These are phyloP conservation scores for Notolabrus celidotus DNA, from an alignment of 2,797 vertebrate species.

Conservation along the genomic window DNA sequence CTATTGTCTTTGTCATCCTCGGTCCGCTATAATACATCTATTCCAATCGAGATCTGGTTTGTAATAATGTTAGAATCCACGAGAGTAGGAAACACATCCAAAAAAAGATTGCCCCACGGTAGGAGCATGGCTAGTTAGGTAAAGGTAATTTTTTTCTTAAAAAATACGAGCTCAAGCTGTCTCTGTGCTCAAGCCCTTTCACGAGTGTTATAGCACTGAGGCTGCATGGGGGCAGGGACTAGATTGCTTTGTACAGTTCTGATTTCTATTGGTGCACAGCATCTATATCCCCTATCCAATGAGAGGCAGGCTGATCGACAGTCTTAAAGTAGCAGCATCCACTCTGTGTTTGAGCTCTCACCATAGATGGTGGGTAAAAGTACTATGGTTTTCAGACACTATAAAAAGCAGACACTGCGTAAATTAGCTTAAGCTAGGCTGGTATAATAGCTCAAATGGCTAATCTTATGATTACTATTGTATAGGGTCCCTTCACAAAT, in stretches of 20 bases:
- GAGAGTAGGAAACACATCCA: not conserved
- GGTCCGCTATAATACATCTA: not conserved
- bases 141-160: not conserved
- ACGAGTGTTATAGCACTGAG: slow-evolving; percentile 5
- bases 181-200: slow-evolving; percentile 16
- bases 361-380: not conserved
- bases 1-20: slow-evolving; percentile 61
- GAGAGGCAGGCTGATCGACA: slow-evolving; percentile 14
- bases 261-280: slow-evolving; percentile 67
- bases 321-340: slow-evolving; percentile 36
- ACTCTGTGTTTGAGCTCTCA: not conserved
- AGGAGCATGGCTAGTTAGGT: not conserved
- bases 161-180: slow-evolving; percentile 17
- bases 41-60: not conserved
- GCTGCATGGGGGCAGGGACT: slow-evolving; percentile 51
- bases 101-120: not conserved
- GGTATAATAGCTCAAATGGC: too few species aligned
- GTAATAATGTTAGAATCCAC: slow-evolving; percentile 4
- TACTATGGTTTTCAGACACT: not conserved
- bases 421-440: too few species aligned
- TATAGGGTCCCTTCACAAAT: too few species aligned
- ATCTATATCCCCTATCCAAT: slow-evolving; percentile 33
- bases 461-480: too few species aligned
- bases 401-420: not conserved
- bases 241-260: slow-evolving; percentile 74